Evolutionary conservation across 2,113 vertebrate species (phyloP).

Genomic region (Paradoxurus hermaphroditus): DNA sequence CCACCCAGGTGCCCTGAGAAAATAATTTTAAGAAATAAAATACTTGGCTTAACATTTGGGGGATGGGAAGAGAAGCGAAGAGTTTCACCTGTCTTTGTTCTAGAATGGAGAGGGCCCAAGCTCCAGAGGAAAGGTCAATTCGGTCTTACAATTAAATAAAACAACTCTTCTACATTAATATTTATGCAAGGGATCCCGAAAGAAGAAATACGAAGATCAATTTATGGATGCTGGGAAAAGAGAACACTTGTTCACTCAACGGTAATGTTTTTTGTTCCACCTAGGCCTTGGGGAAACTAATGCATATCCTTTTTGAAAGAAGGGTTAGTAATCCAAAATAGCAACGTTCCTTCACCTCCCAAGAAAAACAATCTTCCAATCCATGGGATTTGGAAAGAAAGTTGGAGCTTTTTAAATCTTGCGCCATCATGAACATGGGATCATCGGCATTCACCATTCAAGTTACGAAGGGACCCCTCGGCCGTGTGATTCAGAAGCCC

Average conservation of each 20-base stretch:
- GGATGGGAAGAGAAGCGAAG: background rate
- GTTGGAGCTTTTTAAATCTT: background rate
- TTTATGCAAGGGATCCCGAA: background rate
- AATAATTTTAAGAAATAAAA: conserved; percentile 20
- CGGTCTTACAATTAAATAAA: background rate
- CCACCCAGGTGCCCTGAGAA: background rate
- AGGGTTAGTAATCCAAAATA: background rate
- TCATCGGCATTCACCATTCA: conserved; percentile 9
- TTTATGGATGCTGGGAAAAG: background rate
- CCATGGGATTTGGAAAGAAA: background rate
- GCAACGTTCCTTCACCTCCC: background rate
- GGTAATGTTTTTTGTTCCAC: background rate
- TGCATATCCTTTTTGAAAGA: background rate
- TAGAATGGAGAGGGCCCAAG: background rate
- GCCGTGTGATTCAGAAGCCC: conserved; percentile 53
- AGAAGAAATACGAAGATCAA: background rate
- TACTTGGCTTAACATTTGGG: background rate
- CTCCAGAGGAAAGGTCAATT: background rate
- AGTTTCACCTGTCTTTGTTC: background rate
- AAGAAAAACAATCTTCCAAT: background rate
- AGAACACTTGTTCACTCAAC: background rate
- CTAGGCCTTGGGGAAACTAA: background rate
- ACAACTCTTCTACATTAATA: background rate
- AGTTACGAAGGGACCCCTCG: background rate
- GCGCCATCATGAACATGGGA: background rate